Evolutionary conservation across 1,140 invertebrate species (phyloP).

Genomic region (Micrasema minimum): DNA sequence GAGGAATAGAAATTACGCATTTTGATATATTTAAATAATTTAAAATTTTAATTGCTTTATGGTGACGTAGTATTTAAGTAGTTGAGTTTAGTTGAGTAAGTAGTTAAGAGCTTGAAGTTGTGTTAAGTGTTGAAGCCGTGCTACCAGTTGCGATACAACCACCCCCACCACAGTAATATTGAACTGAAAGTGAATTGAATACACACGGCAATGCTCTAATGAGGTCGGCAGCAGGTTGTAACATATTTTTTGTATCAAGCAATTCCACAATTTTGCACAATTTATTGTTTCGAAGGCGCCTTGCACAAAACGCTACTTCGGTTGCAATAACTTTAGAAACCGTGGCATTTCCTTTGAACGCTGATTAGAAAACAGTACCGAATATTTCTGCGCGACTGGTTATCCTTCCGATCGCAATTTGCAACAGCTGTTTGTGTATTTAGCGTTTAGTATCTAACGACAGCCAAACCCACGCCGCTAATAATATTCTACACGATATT

Average conservation of each 20-base stretch:
- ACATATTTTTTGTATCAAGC: constrained; percentile 45
- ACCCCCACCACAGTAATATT: constrained; percentile 17
- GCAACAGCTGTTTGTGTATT: constrained; percentile 23
- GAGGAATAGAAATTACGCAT: no score
- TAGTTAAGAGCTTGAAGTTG: not conserved
- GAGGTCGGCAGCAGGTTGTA: constrained; percentile 45
- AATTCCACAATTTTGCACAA: constrained; percentile 53
- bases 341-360: constrained; percentile 44
- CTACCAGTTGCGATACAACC: not conserved
- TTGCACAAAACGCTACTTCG: constrained; percentile 46
- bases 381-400: constrained; percentile 40
- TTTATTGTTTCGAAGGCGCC: constrained; percentile 48
- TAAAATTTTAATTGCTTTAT: no score
- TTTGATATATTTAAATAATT: no score
- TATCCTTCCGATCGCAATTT: constrained; percentile 41
- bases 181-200: constrained; percentile 45
- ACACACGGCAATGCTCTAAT: constrained; percentile 43
- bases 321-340: constrained; percentile 46
- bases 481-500: no score
- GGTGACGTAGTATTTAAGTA: no score
- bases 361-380: constrained; percentile 40
- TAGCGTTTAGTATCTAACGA: not conserved
- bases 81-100: not conserved
- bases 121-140: not conserved
- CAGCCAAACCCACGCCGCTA: no score